Base-by-base conservation (phyloP, 2,797 vertebrate genomes). In the Bradypus variegatus region DNA sequence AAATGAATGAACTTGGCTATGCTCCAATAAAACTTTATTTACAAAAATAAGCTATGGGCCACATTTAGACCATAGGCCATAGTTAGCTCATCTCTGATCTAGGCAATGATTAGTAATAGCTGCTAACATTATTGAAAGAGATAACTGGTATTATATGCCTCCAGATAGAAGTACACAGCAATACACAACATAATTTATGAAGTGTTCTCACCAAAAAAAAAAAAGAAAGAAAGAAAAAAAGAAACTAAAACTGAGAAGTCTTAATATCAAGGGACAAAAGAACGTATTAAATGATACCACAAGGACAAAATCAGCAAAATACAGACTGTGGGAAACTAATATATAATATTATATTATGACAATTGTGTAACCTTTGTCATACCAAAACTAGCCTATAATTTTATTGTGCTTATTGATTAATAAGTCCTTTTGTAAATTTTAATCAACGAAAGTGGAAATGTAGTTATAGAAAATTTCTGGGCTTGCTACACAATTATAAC, bases 351-450 rank as follows among this genome's bases (percentile, higher is more conserved):
- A 6, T 21, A 53, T 88, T 92, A 65, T 79, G 79, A 88, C 53
- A 93, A 95, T 83, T 78, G 10, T 91, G 76, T 93, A 90, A 29
- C 29, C 6, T 72, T 90, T 16, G 78, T 65, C n/a, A 65, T 70
- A 38, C 70, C 23, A 94, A 60, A 10, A 77, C 65, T 38, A 78
- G 27, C 4, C 70, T 70, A 62, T 77, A 64, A 75, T 88, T 91
- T 92, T 88, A 81, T 72, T 50, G 69, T 48, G 25, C 21, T 89
- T 83, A 69, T 64, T 91, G 77, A 81, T 91, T 88, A 64, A 73
- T 76, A 90, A 83, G n/a, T 86, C 5, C 16, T 90, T 92, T 80
- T 72, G 88, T 81, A 80, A 94, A 72, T 16, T 94, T 65, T 78
- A 83, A 77, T 55, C 58, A 90, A n/a, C 89, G 55, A 93, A 65